phyloP scores from a whole-genome alignment of 2,113 vertebrate species.

The Phalacrocorax brasilianus region DNA sequence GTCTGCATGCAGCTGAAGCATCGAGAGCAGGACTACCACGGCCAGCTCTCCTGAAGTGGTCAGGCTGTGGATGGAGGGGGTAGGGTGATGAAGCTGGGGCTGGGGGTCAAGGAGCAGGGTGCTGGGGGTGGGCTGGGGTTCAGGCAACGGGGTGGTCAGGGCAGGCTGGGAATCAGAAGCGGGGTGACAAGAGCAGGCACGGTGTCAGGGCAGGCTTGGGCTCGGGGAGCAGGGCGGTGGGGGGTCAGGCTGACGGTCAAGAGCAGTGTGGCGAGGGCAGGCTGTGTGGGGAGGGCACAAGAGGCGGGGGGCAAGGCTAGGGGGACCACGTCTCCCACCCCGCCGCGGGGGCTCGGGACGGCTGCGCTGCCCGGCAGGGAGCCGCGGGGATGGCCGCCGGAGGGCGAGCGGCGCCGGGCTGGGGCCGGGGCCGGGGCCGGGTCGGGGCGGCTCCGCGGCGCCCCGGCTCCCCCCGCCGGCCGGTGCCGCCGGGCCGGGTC shows the following conservation, averaged over 20 bases:
- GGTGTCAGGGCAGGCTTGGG: too few species aligned
- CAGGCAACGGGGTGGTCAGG: background rate
- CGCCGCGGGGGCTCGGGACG: background rate
- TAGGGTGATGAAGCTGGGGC: background rate
- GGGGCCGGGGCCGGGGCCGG: too few species aligned
- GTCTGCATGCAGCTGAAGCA: background rate
- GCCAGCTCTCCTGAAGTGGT: background rate
- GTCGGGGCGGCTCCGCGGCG: too few species aligned
- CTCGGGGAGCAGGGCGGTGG: background rate
- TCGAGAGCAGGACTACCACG: accelerated
- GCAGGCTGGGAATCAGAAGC: background rate
- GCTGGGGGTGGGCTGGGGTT: background rate
- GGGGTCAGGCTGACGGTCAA: too few species aligned
- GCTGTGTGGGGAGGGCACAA: background rate
- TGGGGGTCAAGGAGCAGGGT: background rate
- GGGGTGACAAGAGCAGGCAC: background rate
- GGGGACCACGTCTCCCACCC: background rate
- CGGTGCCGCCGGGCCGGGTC: too few species aligned
- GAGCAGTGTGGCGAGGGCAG: background rate
- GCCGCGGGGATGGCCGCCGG: too few species aligned
- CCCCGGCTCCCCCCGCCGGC: too few species aligned
- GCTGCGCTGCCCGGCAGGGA: background rate
- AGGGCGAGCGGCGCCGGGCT: too few species aligned
- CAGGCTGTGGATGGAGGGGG: background rate
- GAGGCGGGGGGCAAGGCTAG: background rate